phyloP scores from a whole-genome alignment of 2,113 vertebrate genomes.

The Theristicus caerulescens region DNA sequence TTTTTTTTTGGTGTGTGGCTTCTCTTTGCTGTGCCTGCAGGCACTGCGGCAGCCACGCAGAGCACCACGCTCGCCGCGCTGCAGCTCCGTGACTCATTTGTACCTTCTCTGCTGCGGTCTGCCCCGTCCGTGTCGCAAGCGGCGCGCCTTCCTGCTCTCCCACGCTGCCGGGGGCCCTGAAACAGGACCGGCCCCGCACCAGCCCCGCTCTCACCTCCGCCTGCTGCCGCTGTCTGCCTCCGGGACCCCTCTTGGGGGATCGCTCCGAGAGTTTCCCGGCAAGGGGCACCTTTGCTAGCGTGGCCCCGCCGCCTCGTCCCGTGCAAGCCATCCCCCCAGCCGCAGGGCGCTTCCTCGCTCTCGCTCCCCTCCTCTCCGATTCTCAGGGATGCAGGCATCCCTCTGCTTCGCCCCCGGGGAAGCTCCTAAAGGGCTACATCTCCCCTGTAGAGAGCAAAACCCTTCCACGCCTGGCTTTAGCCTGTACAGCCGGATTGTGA shows the following conservation, averaged over 20 bases:
- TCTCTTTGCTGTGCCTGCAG: not conserved
- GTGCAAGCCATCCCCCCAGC: not conserved
- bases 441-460: not conserved
- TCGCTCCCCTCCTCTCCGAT: not conserved
- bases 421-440: not conserved
- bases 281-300: rapidly evolving
- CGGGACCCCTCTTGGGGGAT: not conserved
- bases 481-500: rapidly evolving
- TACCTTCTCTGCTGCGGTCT: not conserved
- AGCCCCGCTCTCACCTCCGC: not conserved
- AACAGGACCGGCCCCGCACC: not conserved
- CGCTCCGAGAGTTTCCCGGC: not conserved
- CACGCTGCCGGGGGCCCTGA: not conserved
- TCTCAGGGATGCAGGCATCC: not conserved
- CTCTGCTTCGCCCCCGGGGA: not conserved
- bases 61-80: not conserved
- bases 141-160: not conserved
- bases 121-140: not conserved
- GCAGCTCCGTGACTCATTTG: slow-evolving; percentile 11
- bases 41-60: not conserved
- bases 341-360: not conserved
- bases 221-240: not conserved
- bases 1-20: not conserved
- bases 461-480: rapidly evolving
- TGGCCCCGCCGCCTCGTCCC: not conserved